A percentile compares a stretch with the other conserved stretches of the same genome.
These are phyloP conservation scores for Apodemus agrarius DNA, from an alignment of 2,797 vertebrate genomes.

Conservation along the genomic window DNA sequence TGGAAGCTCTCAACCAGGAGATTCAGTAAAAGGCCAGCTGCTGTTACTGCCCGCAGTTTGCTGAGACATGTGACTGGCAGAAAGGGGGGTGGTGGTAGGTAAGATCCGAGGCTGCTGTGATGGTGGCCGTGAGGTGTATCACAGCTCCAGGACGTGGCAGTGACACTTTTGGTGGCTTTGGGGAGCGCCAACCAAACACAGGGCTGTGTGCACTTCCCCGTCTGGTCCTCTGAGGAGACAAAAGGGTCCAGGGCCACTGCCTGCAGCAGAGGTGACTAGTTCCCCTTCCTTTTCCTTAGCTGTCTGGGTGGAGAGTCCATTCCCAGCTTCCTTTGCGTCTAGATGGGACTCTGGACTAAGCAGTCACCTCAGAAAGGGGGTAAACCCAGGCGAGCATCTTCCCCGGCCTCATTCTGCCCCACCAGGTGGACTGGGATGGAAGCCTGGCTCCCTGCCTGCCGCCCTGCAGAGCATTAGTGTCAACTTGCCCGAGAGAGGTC, in stretches of 20 bases:
- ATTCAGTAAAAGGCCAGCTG: fast-evolving
- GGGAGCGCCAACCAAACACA: not conserved
- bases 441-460: fast-evolving
- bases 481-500: fast-evolving
- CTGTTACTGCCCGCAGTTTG: not conserved
- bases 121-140: fast-evolving
- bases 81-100: fast-evolving
- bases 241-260: fast-evolving
- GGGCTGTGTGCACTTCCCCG: too few relatives aligned
- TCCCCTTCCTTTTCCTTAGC: too few relatives aligned
- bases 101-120: fast-evolving
- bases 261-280: not conserved
- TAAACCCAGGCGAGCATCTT: not conserved
- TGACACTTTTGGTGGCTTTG: not conserved
- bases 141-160: not conserved
- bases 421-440: fast-evolving
- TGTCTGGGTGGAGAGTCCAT: not conserved
- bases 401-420: fast-evolving
- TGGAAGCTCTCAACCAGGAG: too few relatives aligned
- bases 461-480: fast-evolving
- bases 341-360: not conserved
- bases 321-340: not conserved
- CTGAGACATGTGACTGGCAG: not conserved
- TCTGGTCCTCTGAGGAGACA: not conserved
- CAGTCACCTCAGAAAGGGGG: not conserved